phyloP scores from a whole-genome alignment of 2,113 vertebrate species.

The Cyrtonyx montezumae region DNA sequence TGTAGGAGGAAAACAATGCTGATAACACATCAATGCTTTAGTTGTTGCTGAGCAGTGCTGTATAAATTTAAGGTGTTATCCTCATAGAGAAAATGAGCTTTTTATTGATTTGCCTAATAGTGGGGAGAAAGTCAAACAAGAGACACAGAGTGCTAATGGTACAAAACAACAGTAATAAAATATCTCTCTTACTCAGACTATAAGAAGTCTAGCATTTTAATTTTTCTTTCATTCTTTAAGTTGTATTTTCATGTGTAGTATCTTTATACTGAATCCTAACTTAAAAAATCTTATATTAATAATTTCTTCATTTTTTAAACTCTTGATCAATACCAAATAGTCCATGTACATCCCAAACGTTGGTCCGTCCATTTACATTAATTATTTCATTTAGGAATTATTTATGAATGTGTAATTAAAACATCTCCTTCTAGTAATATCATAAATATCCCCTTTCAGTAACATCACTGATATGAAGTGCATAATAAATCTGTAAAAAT shows the following conservation, averaged over 20 bases:
- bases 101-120: background rate
- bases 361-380: background rate
- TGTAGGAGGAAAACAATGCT: no score
- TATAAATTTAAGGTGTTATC: background rate
- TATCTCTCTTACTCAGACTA: background rate
- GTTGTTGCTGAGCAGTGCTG: no score
- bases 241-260: background rate
- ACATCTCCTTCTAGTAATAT: background rate
- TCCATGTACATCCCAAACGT: background rate
- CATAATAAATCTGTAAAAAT: background rate
- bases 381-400: background rate
- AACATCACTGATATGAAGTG: background rate
- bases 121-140: background rate
- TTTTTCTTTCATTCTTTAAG: background rate
- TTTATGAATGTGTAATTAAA: background rate
- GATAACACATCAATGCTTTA: no score
- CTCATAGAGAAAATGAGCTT: background rate
- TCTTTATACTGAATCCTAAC: background rate
- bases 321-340: background rate
- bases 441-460: background rate
- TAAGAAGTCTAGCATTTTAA: background rate
- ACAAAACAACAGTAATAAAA: background rate
- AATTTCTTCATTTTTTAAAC: background rate
- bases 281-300: background rate
- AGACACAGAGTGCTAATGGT: fast-evolving